Evolutionary conservation across 2,888 invertebrate species (phyloP).

Genomic region (Hypsopygia costalis): DNA sequence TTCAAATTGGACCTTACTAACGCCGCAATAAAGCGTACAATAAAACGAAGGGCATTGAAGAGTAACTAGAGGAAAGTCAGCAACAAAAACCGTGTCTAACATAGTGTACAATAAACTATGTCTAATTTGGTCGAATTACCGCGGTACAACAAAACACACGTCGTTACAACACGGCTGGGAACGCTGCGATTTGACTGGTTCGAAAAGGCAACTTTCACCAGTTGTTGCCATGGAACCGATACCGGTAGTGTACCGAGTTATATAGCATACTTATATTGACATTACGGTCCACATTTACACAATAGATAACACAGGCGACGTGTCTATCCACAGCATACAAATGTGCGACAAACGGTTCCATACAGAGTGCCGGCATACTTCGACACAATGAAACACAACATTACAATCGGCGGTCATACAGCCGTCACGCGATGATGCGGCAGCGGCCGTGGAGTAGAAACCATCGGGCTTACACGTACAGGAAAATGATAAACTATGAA

Average conservation of each 20-base stretch:
- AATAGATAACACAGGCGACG: conserved; percentile 49
- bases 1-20: background rate
- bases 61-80: conserved; percentile 5
- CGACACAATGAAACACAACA: conserved; percentile 34
- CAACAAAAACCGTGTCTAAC: conserved; percentile 6
- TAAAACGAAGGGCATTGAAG: background rate
- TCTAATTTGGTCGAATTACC: conserved; percentile 3
- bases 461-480: background rate
- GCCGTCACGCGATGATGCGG: conserved; percentile 9
- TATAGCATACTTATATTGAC: conserved; percentile 24
- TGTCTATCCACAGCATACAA: conserved; percentile 50
- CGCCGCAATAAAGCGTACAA: background rate
- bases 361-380: conserved; percentile 41
- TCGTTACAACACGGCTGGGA: background rate
- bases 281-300: conserved; percentile 55
- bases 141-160: conserved; percentile 1
- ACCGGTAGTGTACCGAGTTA: conserved; percentile 4
- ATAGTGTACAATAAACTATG: background rate
- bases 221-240: background rate
- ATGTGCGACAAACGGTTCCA: conserved; percentile 46
- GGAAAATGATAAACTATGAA: conserved; percentile 1
- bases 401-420: conserved; percentile 19
- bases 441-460: background rate
- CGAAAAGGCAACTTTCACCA: conserved; percentile 8
- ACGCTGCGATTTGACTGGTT: background rate